Percentiles rank a stretch among this genome's conserved stretches.
Evolutionary conservation across 1,140 invertebrate genomes (phyloP).

Genomic region (Musca vetustissima): DNA sequence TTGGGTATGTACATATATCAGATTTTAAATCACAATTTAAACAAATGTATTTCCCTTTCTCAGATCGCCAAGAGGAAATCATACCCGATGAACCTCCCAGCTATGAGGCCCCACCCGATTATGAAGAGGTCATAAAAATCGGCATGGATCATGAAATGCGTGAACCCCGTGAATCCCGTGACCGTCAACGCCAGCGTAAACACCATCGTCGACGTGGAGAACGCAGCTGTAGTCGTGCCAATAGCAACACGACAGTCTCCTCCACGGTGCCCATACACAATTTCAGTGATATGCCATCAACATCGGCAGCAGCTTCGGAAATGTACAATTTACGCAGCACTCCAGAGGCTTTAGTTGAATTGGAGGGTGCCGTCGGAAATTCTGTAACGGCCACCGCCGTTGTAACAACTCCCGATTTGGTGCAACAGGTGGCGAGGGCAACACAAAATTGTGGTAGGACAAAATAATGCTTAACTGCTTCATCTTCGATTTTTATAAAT

Average conservation of each 20-base stretch:
- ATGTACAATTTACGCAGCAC: not conserved
- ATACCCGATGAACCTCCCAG: slow-evolving; percentile 66
- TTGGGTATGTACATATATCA: slow-evolving; percentile 57
- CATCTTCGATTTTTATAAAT: slow-evolving; percentile 26
- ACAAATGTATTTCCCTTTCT: not conserved
- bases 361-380: slow-evolving; percentile 24
- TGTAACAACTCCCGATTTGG: not conserved
- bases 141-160: slow-evolving; percentile 54
- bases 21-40: too few relatives aligned
- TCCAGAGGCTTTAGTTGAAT: not conserved
- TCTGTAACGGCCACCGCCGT: slow-evolving; percentile 42
- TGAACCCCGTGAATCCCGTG: slow-evolving; percentile 40
- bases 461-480: not conserved
- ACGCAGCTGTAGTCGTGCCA: slow-evolving; percentile 39
- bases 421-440: slow-evolving; percentile 45
- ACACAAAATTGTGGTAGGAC: slow-evolving; percentile 17
- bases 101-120: slow-evolving; percentile 72
- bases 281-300: slow-evolving; percentile 36
- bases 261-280: slow-evolving; percentile 41
- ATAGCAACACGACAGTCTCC: slow-evolving; percentile 45
- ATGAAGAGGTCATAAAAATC: slow-evolving; percentile 69
- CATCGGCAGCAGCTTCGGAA: slow-evolving; percentile 42
- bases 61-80: slow-evolving; percentile 61
- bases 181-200: slow-evolving; percentile 22
- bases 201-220: slow-evolving; percentile 29